Conservation (phyloP, 1,140 invertebrate species). For the Pseudomyrmex gracilis region DNA sequence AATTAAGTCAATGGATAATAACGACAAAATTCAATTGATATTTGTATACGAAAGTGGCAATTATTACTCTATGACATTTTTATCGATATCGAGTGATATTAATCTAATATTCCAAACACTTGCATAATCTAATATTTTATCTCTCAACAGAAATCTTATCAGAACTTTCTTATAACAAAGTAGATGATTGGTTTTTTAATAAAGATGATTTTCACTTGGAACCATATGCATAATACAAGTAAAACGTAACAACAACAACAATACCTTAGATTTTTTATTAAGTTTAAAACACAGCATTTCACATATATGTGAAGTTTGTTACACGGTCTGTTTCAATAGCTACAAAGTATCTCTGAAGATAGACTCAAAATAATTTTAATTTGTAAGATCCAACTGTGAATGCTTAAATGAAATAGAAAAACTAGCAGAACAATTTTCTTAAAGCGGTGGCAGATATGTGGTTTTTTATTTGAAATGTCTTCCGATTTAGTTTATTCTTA, state of each 20-base stretch:
- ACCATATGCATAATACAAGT: not conserved
- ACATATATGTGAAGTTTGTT: too few species aligned
- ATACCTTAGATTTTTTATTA: constrained; percentile 29
- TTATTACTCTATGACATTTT: not conserved
- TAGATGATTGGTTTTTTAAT: constrained; percentile 15
- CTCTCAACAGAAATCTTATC: too few species aligned
- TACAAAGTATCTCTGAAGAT: too few species aligned
- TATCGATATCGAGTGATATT: not conserved
- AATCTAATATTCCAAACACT: too few species aligned
- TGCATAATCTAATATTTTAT: too few species aligned
- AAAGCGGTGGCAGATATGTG: not conserved
- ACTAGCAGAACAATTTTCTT: not conserved
- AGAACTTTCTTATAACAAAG: not conserved
- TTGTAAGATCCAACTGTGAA: too few species aligned
- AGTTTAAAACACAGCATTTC: constrained; percentile 1
- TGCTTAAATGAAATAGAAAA: too few species aligned
- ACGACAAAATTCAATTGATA: not conserved
- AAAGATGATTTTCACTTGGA: not conserved
- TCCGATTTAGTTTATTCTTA: not conserved
- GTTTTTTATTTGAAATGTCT: constrained; percentile 7
- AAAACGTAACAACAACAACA: constrained; percentile 40
- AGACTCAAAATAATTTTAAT: too few species aligned
- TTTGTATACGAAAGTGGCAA: not conserved
- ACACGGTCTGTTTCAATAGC: too few species aligned
- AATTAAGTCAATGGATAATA: constrained; percentile 11